phyloP scores from a whole-genome alignment of 2,888 invertebrate species.

The Petrophora chlorosata region DNA sequence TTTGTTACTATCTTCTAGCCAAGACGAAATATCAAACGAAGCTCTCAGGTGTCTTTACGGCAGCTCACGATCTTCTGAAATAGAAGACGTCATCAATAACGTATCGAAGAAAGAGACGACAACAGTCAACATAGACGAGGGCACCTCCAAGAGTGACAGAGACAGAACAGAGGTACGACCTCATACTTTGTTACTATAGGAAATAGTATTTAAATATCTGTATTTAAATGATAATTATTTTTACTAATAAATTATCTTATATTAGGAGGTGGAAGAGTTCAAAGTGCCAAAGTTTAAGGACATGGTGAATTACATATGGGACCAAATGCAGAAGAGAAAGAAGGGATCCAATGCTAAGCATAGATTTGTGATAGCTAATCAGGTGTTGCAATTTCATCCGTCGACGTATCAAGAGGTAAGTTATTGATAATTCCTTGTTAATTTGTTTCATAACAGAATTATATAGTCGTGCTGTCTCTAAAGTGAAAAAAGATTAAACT shows the following conservation, averaged over 20 bases:
- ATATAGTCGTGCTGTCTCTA: too few species aligned
- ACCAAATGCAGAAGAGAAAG: conserved; percentile 85
- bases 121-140: conserved; percentile 61
- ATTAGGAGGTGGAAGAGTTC: conserved; percentile 59
- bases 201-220: too few species aligned
- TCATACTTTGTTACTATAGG: too few species aligned
- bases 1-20: conserved; percentile 79
- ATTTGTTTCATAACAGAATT: too few species aligned
- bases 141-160: conserved; percentile 68
- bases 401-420: conserved; percentile 89
- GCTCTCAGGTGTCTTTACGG: conserved; percentile 90
- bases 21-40: conserved; percentile 90
- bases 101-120: conserved; percentile 66
- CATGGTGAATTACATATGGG: conserved; percentile 88
- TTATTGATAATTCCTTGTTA: too few species aligned
- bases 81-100: conserved; percentile 78
- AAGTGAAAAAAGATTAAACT: too few species aligned
- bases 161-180: conserved; percentile 56
- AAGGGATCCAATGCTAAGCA: conserved; percentile 82
- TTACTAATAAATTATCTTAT: too few species aligned
- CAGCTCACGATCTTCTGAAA: conserved; percentile 80
- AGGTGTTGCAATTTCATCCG: conserved; percentile 88
- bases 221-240: too few species aligned
- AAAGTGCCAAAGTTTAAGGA: conserved; percentile 88
- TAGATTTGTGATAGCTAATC: conserved; percentile 85